Conservation (phyloP, 2,888 invertebrate species). For the Phanerotoma sp. region DNA sequence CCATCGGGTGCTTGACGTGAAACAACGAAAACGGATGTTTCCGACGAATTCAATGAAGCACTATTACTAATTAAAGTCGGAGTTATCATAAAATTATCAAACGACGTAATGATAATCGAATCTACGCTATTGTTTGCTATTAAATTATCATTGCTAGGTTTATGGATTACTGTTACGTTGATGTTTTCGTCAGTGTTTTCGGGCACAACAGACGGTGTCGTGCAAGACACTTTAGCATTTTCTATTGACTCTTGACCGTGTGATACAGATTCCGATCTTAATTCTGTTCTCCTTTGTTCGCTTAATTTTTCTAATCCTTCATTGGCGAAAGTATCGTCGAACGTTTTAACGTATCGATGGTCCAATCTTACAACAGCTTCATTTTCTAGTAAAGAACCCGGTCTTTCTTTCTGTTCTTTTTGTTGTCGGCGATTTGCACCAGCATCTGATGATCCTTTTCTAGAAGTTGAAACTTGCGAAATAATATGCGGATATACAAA, state of each 20-base stretch:
- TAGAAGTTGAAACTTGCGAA: conserved; percentile 37
- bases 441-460: conserved; percentile 10
- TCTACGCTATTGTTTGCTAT: conserved; percentile 40
- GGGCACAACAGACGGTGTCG: conserved; percentile 41
- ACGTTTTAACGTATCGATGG: conserved; percentile 45
- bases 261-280: conserved; percentile 8
- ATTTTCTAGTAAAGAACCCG: conserved; percentile 37
- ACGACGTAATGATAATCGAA: conserved; percentile 28
- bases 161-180: conserved; percentile 42
- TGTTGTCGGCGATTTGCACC: neutral
- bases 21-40: conserved; percentile 42
- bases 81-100: conserved; percentile 26
- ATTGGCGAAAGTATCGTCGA: conserved; percentile 40
- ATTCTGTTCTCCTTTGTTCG: conserved; percentile 34
- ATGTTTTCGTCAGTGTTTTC: conserved; percentile 44
- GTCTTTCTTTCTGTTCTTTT: conserved; percentile 16
- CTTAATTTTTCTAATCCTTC: conserved; percentile 39
- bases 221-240: conserved; percentile 34
- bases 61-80: conserved; percentile 36
- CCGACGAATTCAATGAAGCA: conserved; percentile 38
- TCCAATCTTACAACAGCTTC: conserved; percentile 46
- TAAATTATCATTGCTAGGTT: conserved; percentile 41
- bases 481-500: conserved; percentile 50
- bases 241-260: conserved; percentile 13
- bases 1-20: conserved; percentile 55